These are phyloP conservation scores for Schizaphis graminum DNA, from an alignment of 2,888 invertebrate genomes.

Conservation along the genomic window DNA sequence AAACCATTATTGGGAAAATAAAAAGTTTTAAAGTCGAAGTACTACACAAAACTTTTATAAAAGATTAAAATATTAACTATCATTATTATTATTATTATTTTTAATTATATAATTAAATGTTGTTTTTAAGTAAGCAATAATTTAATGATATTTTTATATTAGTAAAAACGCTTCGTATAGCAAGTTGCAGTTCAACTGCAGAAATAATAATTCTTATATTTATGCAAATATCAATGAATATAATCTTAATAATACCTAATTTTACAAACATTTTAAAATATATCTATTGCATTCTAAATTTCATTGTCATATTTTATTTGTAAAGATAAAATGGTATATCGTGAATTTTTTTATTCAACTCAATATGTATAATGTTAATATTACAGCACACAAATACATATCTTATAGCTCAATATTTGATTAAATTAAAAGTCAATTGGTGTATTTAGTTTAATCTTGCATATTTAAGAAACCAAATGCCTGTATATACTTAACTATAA, in stretches of 20 bases:
- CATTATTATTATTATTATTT: too few species aligned
- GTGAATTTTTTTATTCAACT: neutral
- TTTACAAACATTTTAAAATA: neutral
- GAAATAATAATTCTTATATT: neutral
- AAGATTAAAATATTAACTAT: neutral
- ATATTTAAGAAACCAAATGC: neutral
- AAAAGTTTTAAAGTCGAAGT: neutral
- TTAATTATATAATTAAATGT: neutral
- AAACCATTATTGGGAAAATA: neutral
- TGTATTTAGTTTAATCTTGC: neutral
- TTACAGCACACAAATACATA: neutral
- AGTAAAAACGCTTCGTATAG: neutral
- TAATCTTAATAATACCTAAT: neutral
- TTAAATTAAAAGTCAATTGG: neutral
- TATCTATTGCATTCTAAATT: neutral
- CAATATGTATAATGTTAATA: neutral
- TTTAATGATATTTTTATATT: neutral
- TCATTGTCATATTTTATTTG: neutral
- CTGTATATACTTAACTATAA: neutral
- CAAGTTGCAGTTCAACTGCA: neutral
- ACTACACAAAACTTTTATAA: neutral
- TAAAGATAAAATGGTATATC: neutral
- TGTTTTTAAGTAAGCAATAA: neutral
- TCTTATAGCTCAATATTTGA: neutral
- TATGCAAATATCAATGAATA: neutral